Conservation (phyloP, 2,113 vertebrate species). For the Australoheros scitulus region DNA sequence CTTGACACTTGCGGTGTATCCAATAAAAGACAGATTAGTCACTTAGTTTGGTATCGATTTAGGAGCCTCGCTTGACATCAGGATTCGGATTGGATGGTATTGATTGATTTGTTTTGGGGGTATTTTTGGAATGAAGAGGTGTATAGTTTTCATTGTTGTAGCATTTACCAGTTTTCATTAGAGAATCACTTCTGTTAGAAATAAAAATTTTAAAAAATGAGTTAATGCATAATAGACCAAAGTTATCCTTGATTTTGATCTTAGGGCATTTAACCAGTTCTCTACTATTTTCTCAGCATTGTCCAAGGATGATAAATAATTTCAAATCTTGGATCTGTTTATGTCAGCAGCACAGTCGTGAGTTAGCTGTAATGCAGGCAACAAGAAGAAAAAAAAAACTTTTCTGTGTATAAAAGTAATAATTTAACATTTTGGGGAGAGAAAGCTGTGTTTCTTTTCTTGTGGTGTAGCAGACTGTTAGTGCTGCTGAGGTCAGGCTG, state of each 20-base stretch:
- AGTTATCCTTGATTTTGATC: neutral
- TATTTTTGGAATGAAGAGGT: neutral
- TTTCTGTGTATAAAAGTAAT: constrained; percentile 10
- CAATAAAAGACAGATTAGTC: constrained; percentile 35
- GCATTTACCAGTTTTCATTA: neutral
- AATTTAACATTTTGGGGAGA: constrained; percentile 6
- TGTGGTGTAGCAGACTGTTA: constrained; percentile 25
- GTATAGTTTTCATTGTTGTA: neutral
- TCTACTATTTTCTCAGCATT: neutral
- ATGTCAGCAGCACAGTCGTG: neutral
- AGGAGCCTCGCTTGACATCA: neutral
- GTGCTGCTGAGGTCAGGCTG: constrained; percentile 43
- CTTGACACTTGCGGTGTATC: constrained; percentile 30
- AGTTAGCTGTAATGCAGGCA: neutral
- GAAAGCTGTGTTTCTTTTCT: constrained; percentile 21
- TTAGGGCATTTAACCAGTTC: neutral
- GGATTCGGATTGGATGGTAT: constrained; percentile 2
- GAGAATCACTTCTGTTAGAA: neutral
- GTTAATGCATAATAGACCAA: neutral
- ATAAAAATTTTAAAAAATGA: neutral
- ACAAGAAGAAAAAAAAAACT: neutral
- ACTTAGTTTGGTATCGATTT: constrained; percentile 51
- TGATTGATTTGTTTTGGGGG: constrained; percentile 13
- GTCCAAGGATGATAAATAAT: neutral
- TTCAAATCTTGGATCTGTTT: neutral